These are phyloP conservation scores for Phoeniculus purpureus DNA, from an alignment of 2,797 vertebrate genomes.

Conservation along the genomic window DNA sequence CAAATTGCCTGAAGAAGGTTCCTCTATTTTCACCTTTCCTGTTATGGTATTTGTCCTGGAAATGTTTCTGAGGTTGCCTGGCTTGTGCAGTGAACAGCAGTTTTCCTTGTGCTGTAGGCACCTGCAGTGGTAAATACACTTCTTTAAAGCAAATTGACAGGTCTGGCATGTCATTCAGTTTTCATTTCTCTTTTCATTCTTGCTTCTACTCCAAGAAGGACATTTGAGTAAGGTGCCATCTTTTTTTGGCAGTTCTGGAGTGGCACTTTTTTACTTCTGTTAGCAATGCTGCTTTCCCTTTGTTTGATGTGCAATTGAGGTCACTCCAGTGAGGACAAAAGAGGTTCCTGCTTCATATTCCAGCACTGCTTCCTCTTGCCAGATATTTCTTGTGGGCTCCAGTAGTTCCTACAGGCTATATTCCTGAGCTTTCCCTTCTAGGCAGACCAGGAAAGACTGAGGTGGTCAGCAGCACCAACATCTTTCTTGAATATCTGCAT, in stretches of 20 bases:
- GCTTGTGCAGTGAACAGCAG: neutral
- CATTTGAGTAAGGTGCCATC: neutral
- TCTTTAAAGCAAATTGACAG: neutral
- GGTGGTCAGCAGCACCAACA: neutral
- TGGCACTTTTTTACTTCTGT: neutral
- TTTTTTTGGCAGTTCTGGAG: neutral
- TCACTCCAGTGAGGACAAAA: neutral
- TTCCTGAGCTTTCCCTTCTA: neutral
- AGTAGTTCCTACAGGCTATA: neutral
- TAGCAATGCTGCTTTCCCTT: neutral
- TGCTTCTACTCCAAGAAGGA: neutral
- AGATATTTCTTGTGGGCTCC: neutral
- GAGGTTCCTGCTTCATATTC: constrained; percentile 8
- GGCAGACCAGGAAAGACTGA: neutral
- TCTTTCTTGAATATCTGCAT: neutral
- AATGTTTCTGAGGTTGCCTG: neutral
- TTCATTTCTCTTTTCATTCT: neutral
- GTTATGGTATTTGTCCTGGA: neutral
- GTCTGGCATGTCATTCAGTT: neutral
- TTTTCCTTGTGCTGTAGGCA: neutral
- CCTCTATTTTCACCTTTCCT: neutral
- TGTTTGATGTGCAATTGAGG: neutral
- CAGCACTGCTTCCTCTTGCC: neutral
- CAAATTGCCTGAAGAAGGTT: neutral
- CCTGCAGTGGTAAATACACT: neutral